Evolutionary conservation across 2,888 invertebrate genomes (phyloP).

Genomic region (Cistogaster globosa): DNA sequence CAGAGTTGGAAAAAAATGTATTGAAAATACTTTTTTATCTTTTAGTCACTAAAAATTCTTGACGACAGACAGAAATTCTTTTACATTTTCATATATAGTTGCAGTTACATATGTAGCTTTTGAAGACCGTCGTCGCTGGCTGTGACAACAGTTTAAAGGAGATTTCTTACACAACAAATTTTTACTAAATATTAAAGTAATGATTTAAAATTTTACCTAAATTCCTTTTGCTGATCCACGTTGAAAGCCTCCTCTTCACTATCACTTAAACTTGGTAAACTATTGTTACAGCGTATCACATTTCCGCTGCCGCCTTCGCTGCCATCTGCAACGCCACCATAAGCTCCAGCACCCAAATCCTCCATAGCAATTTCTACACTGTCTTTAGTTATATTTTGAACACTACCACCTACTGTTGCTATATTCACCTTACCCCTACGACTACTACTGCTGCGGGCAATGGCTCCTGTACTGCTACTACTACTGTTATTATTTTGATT

Average conservation of each 20-base stretch:
- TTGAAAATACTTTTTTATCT: too few relatives aligned
- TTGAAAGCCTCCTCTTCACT: constrained; percentile 70
- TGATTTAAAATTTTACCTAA: constrained; percentile 64
- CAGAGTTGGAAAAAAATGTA: too few relatives aligned
- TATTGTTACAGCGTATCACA: constrained; percentile 46
- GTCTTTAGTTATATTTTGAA: constrained; percentile 60
- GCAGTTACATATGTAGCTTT: too few relatives aligned
- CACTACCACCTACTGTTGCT: constrained; percentile 49
- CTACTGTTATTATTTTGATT: constrained; percentile 24
- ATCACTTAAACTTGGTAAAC: constrained; percentile 64
- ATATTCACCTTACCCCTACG: constrained; percentile 41
- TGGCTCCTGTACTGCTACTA: constrained; percentile 58
- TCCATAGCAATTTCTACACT: constrained; percentile 65
- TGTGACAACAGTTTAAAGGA: too few relatives aligned
- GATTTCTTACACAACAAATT: too few relatives aligned
- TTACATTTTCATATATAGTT: too few relatives aligned
- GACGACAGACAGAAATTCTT: too few relatives aligned
- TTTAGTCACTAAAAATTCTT: too few relatives aligned
- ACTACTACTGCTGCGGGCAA: constrained; percentile 53
- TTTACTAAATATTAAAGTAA: neutral
- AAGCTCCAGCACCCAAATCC: constrained; percentile 57
- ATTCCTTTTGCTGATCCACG: constrained; percentile 72
- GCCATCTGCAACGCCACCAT: constrained; percentile 26
- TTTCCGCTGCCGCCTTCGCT: constrained; percentile 72
- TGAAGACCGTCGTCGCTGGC: too few relatives aligned